Evolutionary conservation across 2,797 vertebrate genomes (phyloP), one percentile per base, ranked within the genome.

Genomic region (Nasua narica): DNA sequence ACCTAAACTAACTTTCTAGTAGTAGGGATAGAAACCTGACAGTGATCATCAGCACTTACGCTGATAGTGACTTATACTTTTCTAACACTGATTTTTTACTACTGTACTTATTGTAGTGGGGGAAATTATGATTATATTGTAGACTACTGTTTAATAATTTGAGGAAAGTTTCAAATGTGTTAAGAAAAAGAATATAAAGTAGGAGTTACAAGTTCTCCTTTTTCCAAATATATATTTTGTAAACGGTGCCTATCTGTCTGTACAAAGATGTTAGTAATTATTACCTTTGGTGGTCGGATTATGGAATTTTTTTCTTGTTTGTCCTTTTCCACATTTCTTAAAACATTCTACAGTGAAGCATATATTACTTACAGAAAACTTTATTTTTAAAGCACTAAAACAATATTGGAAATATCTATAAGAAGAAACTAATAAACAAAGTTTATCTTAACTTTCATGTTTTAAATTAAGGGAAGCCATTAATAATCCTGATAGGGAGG

Each of bases 381-480:
- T 52, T 85, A 32, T 48, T 96, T 86, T 94, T 58, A 85, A 90
- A 92, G 13, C 48, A 62, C 72, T 54, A 46, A 54, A 52, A 58
- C 56, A 81, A 32, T 70, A 35, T 84, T 70, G 60, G 60, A 52
- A 84, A 43, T 84, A 60, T 43, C 16, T 92, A 35, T 9, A 69
- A 89, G 23, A 56, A 37, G 93, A 81, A 78, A 29, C 77, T 89
- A 72, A 93, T 62, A 32, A 21, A 82, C 5, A 93, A 83, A 60
- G 16, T 92, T 93, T 95, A 11, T 86, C 88, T 96, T 86, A 40
- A 89, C 9, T 83, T 84, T 94, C 19, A 32, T 88, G 10, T 93
- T 78, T 93, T 91, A 86, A 56, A 19, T 74, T 74, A 77, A 86
- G 60, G 48, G 23, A 96, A 92, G 11, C 21, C n/a, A 79, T 78